Evolutionary conservation across 1,140 invertebrate genomes (phyloP), one percentile per base, ranked within the genome.

Genomic region (Bacillus rossius): DNA sequence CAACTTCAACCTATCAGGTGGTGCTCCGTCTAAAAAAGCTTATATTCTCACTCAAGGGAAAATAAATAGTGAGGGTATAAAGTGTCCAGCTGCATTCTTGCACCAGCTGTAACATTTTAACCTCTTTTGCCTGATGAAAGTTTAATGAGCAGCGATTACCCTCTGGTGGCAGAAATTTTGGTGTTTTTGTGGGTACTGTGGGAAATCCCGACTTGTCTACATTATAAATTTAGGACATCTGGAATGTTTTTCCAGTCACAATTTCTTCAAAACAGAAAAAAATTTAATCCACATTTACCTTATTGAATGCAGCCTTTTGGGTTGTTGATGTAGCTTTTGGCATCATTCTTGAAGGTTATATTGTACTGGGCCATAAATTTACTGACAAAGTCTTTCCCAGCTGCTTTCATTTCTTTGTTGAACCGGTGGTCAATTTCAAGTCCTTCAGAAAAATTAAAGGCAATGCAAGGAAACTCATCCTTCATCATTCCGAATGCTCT

Each of bases 131-230:
- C 29, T 14, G 70, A 74, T 14, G 69, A 66, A 45, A 65, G 58
- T 64, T 70, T 63, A 14, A 69, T 70, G 3, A 77, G 69, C 67
- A 63, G 58, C 71, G 76, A 59, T 51, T 38, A 7, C 70, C 70
- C 63, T 47, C 75, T 48, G 34, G 29, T 41, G 71, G 67, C 47
- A 77, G 62, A 45, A 77, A 64, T 65, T 72, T 75, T 8, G 66
- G 67, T 38, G 67, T 61, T 57, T 71, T 70, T 8, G 29, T 34
- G 29, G 71, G 68, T 29, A 78, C 75, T 13, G 76, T 76, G 23
- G 68, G 72, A 17, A 76, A 60, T 37, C 70, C 74, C 5, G 67
- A 77, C 63, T 76, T 70, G 62, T 76, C 73, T 20, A 69, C 54
- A 57, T 78, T 79, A 48, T 56, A 74, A 41, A 77, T 70, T 59